Base-by-base conservation (phyloP, 2,888 invertebrate genomes). In the Patella pellucida region DNA sequence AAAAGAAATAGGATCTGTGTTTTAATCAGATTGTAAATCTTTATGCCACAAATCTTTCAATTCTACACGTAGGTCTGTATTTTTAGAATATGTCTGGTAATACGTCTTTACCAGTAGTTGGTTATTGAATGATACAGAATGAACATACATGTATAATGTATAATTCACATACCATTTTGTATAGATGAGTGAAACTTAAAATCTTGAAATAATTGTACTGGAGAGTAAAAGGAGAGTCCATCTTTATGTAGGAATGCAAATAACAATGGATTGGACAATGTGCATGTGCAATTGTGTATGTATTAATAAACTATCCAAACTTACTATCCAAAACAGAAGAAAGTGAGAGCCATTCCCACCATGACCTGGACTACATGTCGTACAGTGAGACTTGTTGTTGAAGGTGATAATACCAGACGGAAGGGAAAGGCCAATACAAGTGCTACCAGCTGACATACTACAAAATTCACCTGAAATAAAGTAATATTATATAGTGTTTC, bases 261-360 rank as follows among this genome's bases (percentile, higher is more conserved):
- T 41, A 41, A 41, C 9, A 41, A 41, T 41, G 9, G 41, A 41
- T 41, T 41, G 41, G 9, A 41, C 41, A 4, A 5, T 31, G 31
- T 31, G 31, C 4, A 41, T 9, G 41, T 7, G 9, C 41, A 41
- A 62, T 68, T 68, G 68, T 0, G 68, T 1, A 19, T 68, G 68
- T 15, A 27, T 31, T 68, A 31, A 27, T 23, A 52, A 51, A 70
- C 3, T 27, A n/a, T n/a, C 7, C 1, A 9, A n/a, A 80, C 85
- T 85, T 84, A 89, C 87, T 85, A 83, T 80, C 88, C 88, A 84
- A 89, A 89, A 78, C 89, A 89, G 79, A 89, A 89, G 15, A 81
- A 73, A 1, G 87, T 80, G n/a, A 89, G 81, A 14, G 79, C 52
- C 3, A 87, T 68, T 3, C 89, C 89, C 9, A 86, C 73, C 1